These are phyloP conservation scores for Mnemiopsis leidyi DNA, from an alignment of 37 sponge, comb jelly and placozoan genomes.

Conservation along the genomic window DNA sequence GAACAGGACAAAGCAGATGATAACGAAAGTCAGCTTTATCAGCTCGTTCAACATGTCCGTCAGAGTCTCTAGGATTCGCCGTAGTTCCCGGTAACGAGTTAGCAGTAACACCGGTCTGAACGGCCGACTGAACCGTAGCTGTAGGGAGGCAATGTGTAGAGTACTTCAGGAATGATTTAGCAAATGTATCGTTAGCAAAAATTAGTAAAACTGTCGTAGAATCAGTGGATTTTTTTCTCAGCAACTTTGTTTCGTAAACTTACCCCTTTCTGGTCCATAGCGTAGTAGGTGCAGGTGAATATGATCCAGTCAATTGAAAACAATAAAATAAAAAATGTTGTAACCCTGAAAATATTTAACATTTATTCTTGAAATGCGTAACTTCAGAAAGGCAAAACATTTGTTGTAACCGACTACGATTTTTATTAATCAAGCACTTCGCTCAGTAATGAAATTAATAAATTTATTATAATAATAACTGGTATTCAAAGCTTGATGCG, in stretches of 20 bases:
- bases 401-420: background rate
- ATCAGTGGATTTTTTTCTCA: too few species aligned
- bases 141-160: too few species aligned
- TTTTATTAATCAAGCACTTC: background rate
- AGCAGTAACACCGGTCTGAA: constrained; percentile 25
- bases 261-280: constrained; percentile 23
- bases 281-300: constrained; percentile 29
- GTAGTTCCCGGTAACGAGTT: background rate
- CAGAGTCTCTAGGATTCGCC: constrained; percentile 34
- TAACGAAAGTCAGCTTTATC: background rate
- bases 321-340: constrained; percentile 62
- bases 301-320: constrained; percentile 59
- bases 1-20: background rate
- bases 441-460: too few species aligned
- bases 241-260: too few species aligned
- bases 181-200: too few species aligned
- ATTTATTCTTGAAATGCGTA: too few species aligned
- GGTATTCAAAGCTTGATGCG: background rate
- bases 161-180: too few species aligned
- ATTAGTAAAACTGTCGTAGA: too few species aligned
- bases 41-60: constrained; percentile 7
- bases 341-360: constrained; percentile 30
- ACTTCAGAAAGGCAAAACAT: background rate
- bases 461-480: background rate
- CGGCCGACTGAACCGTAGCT: constrained; percentile 33